Base-by-base conservation (phyloP, 2,888 invertebrate genomes). In the Thereva unica region DNA sequence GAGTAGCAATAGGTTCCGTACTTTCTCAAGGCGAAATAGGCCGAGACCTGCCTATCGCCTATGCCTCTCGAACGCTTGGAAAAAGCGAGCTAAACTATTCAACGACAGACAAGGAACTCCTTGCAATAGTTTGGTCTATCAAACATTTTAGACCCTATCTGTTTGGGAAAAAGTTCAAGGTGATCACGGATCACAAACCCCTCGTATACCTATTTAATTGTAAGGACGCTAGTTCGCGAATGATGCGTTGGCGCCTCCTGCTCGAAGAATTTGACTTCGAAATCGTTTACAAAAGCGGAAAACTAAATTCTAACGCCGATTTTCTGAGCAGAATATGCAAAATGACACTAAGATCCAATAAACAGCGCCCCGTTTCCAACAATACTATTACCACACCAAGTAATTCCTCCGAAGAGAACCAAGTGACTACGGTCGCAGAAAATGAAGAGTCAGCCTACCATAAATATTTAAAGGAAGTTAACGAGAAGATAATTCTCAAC, bases 151-250 rank as follows among this genome's bases (percentile, higher is more conserved):
- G 54, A 4, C 54, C 54, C 4, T 54, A 54, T 9, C 5, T 54
- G 0, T 54, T 54, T 54, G 34, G 50, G 6, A 73, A 71, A 56
- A 69, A 68, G 40, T 75, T 75, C 59, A 71, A 63, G 40, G 67
- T 76, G 2, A 66, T 73, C 5, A 76, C 73, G 0, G 76, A 76
- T 56, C 75, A 76, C 63, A 72, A 72, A 63, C 73, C 74, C 1
- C 67, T 76, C 1, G 54, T 68, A 44, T 73, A 73, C 72, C 56
- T 72, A n/a, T 66, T 68, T 42, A 71, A 69, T 35, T 10, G 71
- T 1, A 74, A 73, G 54, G 74, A 75, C 41, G 70, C 72, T 5
- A 71, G 67, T 35, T 70, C 72, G 0, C 68, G 73, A 50, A 55
- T 78, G 4, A 66, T 73, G 8, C 64, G 74, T 35, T 76, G 74